Evolutionary conservation across 2,113 vertebrate species (phyloP).

Genomic region (Aramus guarauna): DNA sequence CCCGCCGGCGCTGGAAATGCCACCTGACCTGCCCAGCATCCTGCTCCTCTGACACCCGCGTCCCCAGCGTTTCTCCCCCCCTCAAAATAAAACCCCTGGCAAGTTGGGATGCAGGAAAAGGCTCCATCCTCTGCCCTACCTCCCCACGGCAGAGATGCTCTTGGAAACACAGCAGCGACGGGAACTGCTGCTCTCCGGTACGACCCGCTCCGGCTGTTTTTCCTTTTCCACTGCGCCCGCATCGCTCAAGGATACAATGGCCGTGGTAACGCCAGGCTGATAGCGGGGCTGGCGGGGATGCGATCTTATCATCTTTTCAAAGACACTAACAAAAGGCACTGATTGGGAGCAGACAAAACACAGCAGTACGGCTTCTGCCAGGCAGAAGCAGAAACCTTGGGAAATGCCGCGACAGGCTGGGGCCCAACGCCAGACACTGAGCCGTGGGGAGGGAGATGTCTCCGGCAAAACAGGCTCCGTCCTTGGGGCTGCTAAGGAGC

Average conservation of each 20-base stretch:
- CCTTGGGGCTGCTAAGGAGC: not conserved
- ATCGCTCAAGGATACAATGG: slow-evolving; percentile 16
- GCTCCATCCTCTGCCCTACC: not conserved
- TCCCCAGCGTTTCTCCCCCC: not conserved
- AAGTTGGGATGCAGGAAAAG: not conserved
- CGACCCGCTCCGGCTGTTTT: not conserved
- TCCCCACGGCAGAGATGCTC: not conserved
- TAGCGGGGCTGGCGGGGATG: not conserved
- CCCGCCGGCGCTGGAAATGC: not conserved
- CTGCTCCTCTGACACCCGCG: rapidly evolving
- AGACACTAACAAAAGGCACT: slow-evolving; percentile 38
- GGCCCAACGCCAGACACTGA: not conserved
- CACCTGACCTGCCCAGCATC: not conserved
- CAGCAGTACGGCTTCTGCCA: not conserved
- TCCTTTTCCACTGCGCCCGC: rapidly evolving
- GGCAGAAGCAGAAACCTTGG: slow-evolving; percentile 22
- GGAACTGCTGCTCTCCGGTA: not conserved
- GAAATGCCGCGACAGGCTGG: not conserved
- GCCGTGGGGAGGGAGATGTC: not conserved
- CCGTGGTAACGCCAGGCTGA: not conserved
- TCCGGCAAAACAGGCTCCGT: not conserved
- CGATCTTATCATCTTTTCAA: slow-evolving; percentile 1
- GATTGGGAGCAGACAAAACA: slow-evolving; percentile 63
- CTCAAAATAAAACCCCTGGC: rapidly evolving
- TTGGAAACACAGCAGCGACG: not conserved